A percentile compares a stretch with the other conserved stretches of the same genome.
Evolutionary conservation across 2,797 vertebrate genomes (phyloP).

Genomic region (Sebastes melanostomus): DNA sequence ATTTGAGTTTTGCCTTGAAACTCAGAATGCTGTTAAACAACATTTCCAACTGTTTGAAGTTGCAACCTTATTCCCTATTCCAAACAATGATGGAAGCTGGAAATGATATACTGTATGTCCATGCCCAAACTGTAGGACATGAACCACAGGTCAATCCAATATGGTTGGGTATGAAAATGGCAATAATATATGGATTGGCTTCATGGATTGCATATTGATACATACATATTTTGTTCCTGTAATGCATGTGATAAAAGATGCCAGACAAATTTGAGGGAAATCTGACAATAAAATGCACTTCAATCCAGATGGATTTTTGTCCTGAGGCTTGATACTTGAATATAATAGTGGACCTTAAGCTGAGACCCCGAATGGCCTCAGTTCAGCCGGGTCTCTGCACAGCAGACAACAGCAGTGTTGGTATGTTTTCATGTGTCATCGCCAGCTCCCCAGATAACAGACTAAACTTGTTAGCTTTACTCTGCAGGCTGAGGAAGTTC

Average conservation of each 20-base stretch:
- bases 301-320: neutral
- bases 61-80: no score
- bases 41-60: no score
- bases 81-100: no score
- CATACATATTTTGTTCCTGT: no score
- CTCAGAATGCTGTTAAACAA: no score
- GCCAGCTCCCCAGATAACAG: conserved; percentile 36
- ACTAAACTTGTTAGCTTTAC: conserved; percentile 30
- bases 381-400: neutral
- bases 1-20: no score
- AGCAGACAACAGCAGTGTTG: conserved; percentile 1
- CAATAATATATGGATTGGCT: neutral
- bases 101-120: neutral
- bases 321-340: neutral
- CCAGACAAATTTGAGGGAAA: neutral
- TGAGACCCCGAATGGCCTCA: neutral
- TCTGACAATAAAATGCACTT: neutral
- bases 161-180: neutral
- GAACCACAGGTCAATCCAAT: neutral
- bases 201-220: neutral
- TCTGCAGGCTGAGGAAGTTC: conserved; percentile 30
- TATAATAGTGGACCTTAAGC: neutral
- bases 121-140: neutral
- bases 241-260: neutral
- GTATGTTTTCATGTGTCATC: conserved; percentile 39